Base-by-base conservation (phyloP, 2,113 vertebrate species). In the Phalacrocorax pelagicus region DNA sequence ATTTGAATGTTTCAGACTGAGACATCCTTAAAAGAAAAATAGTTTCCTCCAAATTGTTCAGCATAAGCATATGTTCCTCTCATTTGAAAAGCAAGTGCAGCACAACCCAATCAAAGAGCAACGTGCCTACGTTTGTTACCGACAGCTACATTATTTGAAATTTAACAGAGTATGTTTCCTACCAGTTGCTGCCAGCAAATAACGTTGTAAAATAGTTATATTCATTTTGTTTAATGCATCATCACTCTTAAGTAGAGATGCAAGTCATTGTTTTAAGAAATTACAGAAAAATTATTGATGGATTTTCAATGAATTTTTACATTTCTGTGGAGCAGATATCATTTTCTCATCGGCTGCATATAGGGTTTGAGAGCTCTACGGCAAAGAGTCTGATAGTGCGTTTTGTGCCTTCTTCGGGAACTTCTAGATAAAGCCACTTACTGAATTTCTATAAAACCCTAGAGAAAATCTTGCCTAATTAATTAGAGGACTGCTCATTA, bases 21-120 rank as follows among this genome's bases (percentile, higher is more conserved):
- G 80, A 81, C 81, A 94, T 94, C 92, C 88, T 94, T 75, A 82
- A 75, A 87, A 72, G 61, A 95, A 91, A 97, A 96, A 94, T 63
- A 91, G 54, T 87, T 93, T 96, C 77, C 91, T 94, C 84, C 88
- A 73, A 84, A 85, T 85, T 84, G 86, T 82, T 75, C 78, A 66
- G 55, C 86, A 40, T 65, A 91, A 92, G 70, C 86, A 77, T 92
- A 44, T 91, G 81, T 81, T 94, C 89, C 86, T 80, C 80, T 66
- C 49, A 44, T 69, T 86, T 92, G 77, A 79, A 86, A 89, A 89
- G 58, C 52, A 83, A 96, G 40, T 32, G 20, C 51, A 75, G 73
- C 70, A 87, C 92, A 89, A 94, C 94, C 94, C 80, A 81, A 61
- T 86, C 74, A 75, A 59, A 27, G 49, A 88, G 52, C 75, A 86